Percentiles rank a stretch among this genome's conserved stretches.
phyloP scores from a whole-genome alignment of 2,797 vertebrate genomes.

The Malurus splendens region DNA sequence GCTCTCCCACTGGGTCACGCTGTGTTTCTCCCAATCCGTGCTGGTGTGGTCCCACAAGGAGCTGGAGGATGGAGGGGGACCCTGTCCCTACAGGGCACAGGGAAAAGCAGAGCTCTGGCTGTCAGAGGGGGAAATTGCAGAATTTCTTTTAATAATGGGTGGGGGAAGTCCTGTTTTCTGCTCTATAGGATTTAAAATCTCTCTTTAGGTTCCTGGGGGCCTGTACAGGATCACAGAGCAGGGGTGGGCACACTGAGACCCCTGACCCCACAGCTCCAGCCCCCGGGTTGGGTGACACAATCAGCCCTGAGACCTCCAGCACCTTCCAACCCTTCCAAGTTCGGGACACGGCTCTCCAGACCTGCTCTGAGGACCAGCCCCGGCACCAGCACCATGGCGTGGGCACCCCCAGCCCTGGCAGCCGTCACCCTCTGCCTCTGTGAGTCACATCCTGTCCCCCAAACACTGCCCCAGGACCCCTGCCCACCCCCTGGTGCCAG shows the following conservation, averaged over 20 bases:
- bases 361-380: rapidly evolving
- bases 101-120: background rate
- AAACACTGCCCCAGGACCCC: background rate
- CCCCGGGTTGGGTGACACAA: background rate
- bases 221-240: background rate
- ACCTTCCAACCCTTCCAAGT: rapidly evolving
- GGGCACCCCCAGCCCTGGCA: background rate
- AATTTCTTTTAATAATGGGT: rapidly evolving
- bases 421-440: background rate
- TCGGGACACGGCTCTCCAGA: background rate
- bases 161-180: background rate
- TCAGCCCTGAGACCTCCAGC: background rate
- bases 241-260: background rate
- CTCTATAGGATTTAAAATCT: background rate
- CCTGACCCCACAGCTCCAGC: background rate
- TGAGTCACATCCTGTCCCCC: background rate
- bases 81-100: background rate
- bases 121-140: background rate
- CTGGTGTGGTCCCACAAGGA: rapidly evolving
- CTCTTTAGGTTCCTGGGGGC: rapidly evolving
- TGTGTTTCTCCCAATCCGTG: background rate
- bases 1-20: background rate
- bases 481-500: rapidly evolving
- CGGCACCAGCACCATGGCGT: background rate
- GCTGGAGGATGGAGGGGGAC: background rate